Evolutionary conservation across 2,113 vertebrate species (phyloP).

Genomic region (Nerophis ophidion): DNA sequence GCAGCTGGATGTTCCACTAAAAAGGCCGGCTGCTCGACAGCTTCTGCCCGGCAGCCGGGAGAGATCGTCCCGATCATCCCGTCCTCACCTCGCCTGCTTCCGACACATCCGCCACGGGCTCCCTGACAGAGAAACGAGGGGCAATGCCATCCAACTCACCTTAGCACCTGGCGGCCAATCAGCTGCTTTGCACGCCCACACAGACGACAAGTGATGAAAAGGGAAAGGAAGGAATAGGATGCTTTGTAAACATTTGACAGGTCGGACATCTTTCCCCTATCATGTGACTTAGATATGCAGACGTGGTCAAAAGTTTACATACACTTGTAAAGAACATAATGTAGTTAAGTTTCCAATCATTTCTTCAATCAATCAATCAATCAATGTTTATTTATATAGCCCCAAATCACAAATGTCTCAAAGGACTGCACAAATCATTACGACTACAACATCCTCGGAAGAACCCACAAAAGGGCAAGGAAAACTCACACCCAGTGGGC

Average conservation of each 20-base stretch:
- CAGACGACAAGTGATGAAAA: constrained; percentile 17
- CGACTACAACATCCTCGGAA: too few species aligned
- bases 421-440: too few species aligned
- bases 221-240: background rate
- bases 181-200: constrained; percentile 26
- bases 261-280: constrained; percentile 20
- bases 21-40: constrained; percentile 47
- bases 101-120: constrained; percentile 60
- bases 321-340: too few species aligned
- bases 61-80: constrained; percentile 43
- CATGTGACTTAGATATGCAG: constrained; percentile 26
- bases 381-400: too few species aligned
- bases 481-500: too few species aligned
- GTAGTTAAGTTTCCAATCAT: too few species aligned
- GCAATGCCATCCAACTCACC: constrained; percentile 29
- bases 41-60: constrained; percentile 40
- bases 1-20: constrained; percentile 69
- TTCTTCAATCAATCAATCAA: too few species aligned
- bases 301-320: too few species aligned
- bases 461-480: too few species aligned
- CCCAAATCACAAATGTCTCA: too few species aligned
- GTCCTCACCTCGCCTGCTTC: constrained; percentile 60
- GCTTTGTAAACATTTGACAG: constrained; percentile 15
- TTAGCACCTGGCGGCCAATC: constrained; percentile 31
- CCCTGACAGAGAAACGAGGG: constrained; percentile 32